Evolutionary conservation across 2,113 vertebrate species (phyloP).

Genomic region (Nothoprocta pentlandii): DNA sequence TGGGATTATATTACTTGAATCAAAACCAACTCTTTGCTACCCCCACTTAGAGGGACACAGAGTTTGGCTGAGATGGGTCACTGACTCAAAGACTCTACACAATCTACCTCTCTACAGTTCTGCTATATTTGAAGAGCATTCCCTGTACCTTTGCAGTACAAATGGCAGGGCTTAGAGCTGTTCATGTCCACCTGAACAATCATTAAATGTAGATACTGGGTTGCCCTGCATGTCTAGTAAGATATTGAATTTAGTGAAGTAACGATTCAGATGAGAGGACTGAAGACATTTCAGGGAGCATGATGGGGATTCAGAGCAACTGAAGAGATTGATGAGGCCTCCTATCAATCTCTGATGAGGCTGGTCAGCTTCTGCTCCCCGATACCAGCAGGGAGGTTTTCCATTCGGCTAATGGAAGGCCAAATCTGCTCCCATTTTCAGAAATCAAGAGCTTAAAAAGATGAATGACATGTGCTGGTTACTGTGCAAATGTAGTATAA

Average conservation of each 20-base stretch:
- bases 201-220: not conserved
- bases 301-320: not conserved
- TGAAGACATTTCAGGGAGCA: not conserved
- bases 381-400: not conserved
- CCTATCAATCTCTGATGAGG: no score
- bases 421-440: not conserved
- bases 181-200: not conserved
- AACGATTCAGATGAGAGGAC: not conserved
- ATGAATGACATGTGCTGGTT: not conserved
- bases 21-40: not conserved
- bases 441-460: not conserved
- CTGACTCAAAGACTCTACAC: accelerated
- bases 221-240: not conserved
- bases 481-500: not conserved
- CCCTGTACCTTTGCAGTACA: not conserved
- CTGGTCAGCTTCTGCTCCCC: not conserved
- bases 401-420: not conserved
- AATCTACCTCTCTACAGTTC: not conserved
- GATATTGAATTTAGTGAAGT: not conserved
- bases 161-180: not conserved
- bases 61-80: accelerated
- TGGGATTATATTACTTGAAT: not conserved
- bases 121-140: not conserved
- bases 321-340: accelerated
- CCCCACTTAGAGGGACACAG: not conserved